Evolutionary conservation across 2,797 vertebrate species (phyloP), one percentile per base, ranked within the genome.

Genomic region (Coilia nasus): DNA sequence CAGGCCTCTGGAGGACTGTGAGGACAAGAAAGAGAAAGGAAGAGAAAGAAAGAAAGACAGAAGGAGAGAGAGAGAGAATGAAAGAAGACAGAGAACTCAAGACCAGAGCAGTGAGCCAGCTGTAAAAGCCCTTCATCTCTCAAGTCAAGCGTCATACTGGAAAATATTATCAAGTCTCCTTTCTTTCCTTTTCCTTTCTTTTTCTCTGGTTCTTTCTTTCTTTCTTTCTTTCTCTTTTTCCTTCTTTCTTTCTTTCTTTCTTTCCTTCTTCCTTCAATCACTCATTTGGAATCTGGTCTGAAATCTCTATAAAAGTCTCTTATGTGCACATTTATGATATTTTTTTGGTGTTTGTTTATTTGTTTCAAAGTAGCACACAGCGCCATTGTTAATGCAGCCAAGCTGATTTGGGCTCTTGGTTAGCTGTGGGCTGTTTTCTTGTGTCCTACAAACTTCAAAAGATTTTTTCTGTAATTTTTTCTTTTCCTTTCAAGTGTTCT

Each of bases 101-200:
- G 23, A 28, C 4, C 23, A 64, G 57, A 59, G 21, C 57, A 59
- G 57, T 17, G 57, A 59, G 62, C 25, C 64, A 71, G 64, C 64
- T 71, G 64, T 71, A 82, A 59, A 67, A 59, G 41, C 54, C 81
- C 56, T 71, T 71, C 64, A 71, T 84, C 94, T 92, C 94, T 91
- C 90, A 87, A 93, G 89, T 89, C 64, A 71, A 71, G 25, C 88
- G 86, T 87, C 83, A 87, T 90, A 90, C 81, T 92, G 90, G 86
- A 93, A 94, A 93, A 91, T 88, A 92, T 92, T 91, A 92, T 91
- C 84, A 81, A 91, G 92, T 54, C 50, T 41, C n/a, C 10, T 25
- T 71, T 41, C 35, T 41, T 41, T 41, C 35, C 5, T 41, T 2
- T 35, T 31, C 31, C 25, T 28, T 67, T 57, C 62, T 28, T 10